Evolutionary conservation across 2,113 vertebrate species (phyloP).

Genomic region (Passerina amoena): DNA sequence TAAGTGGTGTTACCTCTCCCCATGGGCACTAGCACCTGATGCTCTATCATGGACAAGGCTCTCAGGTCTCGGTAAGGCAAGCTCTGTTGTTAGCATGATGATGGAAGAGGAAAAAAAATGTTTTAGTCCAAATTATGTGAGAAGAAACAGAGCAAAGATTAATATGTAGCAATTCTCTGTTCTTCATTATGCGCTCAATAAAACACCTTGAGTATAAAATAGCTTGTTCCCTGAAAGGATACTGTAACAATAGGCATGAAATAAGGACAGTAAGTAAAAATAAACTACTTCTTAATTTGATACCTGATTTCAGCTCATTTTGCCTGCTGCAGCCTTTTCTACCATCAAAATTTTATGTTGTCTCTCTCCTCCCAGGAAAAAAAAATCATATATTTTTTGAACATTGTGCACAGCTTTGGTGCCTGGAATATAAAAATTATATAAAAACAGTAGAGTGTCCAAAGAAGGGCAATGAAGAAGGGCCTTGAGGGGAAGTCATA

Average conservation of each 20-base stretch:
- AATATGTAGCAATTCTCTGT: not conserved
- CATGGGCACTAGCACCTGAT: accelerated
- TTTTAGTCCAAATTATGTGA: not conserved
- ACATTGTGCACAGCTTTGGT: not conserved
- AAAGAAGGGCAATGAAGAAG: not conserved
- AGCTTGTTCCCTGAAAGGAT: not conserved
- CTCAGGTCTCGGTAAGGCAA: not conserved
- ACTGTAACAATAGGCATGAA: not conserved
- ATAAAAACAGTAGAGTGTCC: not conserved
- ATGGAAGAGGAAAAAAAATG: not conserved
- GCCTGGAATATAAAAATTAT: not conserved
- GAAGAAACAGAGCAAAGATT: not conserved
- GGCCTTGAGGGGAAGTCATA: accelerated
- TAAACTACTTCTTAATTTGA: not conserved
- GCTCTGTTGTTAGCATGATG: not conserved
- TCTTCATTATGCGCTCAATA: accelerated
- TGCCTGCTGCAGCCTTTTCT: not conserved
- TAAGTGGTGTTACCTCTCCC: not conserved
- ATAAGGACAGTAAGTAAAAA: not conserved
- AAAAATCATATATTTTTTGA: not conserved
- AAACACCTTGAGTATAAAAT: accelerated
- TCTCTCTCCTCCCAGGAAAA: not conserved
- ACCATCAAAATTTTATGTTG: not conserved
- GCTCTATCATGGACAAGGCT: accelerated
- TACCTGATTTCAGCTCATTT: not conserved